Conservation (phyloP, 2,113 vertebrate species). For the Hypomesus transpacificus region DNA sequence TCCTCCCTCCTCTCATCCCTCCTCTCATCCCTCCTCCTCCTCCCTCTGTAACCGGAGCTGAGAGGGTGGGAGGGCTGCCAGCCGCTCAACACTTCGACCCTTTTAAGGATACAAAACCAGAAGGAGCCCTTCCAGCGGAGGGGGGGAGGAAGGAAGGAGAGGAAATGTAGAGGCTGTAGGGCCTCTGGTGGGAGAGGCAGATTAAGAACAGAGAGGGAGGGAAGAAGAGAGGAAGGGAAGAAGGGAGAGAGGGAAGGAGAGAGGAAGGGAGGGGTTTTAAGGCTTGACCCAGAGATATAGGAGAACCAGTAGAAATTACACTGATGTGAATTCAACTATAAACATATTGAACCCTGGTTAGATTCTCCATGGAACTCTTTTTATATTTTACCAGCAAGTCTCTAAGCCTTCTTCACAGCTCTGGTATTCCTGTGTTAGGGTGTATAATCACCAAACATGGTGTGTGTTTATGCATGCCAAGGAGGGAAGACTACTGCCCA, state of each 20-base stretch:
- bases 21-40: slow-evolving; percentile 18
- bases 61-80: slow-evolving; percentile 71
- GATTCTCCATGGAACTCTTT: neutral
- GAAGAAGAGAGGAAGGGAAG: neutral
- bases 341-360: too few species aligned
- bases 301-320: neutral
- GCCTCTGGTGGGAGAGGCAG: neutral
- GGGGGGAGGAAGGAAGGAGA: neutral
- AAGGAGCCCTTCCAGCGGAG: neutral
- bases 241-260: neutral
- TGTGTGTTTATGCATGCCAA: neutral
- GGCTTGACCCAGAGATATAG: neutral
- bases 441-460: neutral
- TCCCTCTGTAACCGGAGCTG: slow-evolving; percentile 72
- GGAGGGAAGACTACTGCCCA: neutral
- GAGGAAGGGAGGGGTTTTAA: neutral
- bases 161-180: neutral
- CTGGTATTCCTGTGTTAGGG: neutral
- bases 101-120: slow-evolving; percentile 1
- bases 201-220: neutral
- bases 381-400: neutral
- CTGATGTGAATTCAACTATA: too few species aligned
- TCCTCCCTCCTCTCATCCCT: slow-evolving; percentile 33
- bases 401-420: too few species aligned
- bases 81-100: slow-evolving; percentile 74